phyloP scores from a whole-genome alignment of 2,888 invertebrate genomes.

The Muschampia plurimacula region DNA sequence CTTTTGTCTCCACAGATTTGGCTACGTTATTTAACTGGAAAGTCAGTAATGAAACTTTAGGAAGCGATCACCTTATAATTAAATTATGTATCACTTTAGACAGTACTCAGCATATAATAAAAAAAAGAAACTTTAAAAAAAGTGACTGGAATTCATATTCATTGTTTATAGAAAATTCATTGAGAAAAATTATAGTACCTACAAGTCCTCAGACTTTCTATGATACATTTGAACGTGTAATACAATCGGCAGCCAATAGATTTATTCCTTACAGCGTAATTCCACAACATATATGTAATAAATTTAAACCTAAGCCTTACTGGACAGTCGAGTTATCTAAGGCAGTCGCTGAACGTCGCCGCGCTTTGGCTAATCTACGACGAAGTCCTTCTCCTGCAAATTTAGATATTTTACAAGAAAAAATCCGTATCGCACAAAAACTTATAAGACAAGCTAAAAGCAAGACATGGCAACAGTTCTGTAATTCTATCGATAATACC shows the following conservation, averaged over 20 bases:
- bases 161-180: neutral
- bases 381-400: slow-evolving; percentile 46
- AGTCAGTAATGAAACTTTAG: slow-evolving; percentile 38
- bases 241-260: slow-evolving; percentile 33
- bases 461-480: slow-evolving; percentile 43
- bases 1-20: slow-evolving; percentile 31
- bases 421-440: slow-evolving; percentile 33
- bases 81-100: neutral
- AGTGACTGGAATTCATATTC: slow-evolving; percentile 26
- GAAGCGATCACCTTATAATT: slow-evolving; percentile 40
- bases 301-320: slow-evolving; percentile 47
- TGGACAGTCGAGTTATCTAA: slow-evolving; percentile 48
- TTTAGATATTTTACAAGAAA: slow-evolving; percentile 31
- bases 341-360: slow-evolving; percentile 45
- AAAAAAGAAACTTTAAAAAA: slow-evolving; percentile 24
- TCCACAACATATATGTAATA: slow-evolving; percentile 20
- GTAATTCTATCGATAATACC: slow-evolving; percentile 34
- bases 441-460: slow-evolving; percentile 37
- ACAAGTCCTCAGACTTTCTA: slow-evolving; percentile 17
- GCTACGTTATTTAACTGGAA: slow-evolving; percentile 30
- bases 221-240: neutral
- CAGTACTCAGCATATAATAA: slow-evolving; percentile 1
- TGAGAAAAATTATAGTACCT: neutral
- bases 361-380: slow-evolving; percentile 46
- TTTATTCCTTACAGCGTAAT: slow-evolving; percentile 35